A percentile compares a stretch with the other conserved stretches of the same genome.
Conservation (phyloP, 2,113 vertebrate species). For the Brienomyrus longianalis region DNA sequence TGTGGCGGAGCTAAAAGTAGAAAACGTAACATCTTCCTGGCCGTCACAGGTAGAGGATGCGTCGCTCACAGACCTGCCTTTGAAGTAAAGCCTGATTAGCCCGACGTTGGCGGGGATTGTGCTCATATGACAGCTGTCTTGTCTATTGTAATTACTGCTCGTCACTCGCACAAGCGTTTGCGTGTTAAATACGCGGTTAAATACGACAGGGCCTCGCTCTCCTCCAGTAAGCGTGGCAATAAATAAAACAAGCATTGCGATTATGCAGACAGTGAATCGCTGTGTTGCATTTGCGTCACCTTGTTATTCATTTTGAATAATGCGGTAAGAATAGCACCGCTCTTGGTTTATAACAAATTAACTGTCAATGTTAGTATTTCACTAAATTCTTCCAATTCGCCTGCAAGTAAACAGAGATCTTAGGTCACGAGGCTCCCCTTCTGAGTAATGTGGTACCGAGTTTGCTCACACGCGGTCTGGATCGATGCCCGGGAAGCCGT, state of each 20-base stretch:
- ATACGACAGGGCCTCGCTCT: neutral
- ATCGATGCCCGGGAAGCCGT: neutral
- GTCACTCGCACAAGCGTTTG: neutral
- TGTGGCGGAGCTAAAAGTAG: neutral
- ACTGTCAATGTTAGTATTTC: slow-evolving; percentile 15
- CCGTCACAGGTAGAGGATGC: neutral
- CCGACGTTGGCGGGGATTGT: neutral
- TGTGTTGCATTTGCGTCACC: neutral
- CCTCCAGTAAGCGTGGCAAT: neutral
- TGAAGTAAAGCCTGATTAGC: neutral
- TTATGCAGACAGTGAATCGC: neutral
- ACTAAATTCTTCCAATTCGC: neutral
- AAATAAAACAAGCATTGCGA: slow-evolving; percentile 1
- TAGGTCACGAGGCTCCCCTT: neutral
- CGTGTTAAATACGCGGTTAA: neutral
- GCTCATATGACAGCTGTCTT: slow-evolving; percentile 5
- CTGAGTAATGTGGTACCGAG: neutral
- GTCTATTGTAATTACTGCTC: neutral
- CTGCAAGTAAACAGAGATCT: neutral
- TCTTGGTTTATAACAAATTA: slow-evolving; percentile 5
- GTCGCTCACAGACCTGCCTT: neutral
- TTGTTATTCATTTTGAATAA: neutral
- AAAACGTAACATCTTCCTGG: neutral
- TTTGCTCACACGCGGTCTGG: neutral
- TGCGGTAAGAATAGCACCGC: neutral